These are phyloP conservation scores for Pteropus alecto DNA, from an alignment of 2,113 vertebrate genomes.

Conservation along the genomic window DNA sequence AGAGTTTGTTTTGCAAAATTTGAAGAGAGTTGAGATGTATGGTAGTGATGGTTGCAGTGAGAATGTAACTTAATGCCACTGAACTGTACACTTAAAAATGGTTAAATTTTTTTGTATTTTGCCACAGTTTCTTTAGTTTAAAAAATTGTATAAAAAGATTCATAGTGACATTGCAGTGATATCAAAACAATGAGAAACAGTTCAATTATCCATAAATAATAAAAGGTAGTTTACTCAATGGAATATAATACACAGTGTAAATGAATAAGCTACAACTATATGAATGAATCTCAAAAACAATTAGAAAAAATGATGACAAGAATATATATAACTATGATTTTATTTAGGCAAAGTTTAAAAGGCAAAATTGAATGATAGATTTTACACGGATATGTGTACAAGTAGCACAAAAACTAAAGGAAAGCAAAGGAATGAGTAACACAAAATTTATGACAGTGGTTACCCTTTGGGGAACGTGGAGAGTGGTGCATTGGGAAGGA, in stretches of 20 bases:
- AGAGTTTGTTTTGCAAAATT: slow-evolving; percentile 6
- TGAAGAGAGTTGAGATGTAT: neutral
- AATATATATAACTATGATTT: neutral
- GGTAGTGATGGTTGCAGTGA: neutral
- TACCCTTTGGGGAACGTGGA: neutral
- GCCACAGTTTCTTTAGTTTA: neutral
- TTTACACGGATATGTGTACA: neutral
- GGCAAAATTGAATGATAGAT: neutral
- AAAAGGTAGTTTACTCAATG: neutral
- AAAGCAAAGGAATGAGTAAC: neutral
- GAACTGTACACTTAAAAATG: neutral
- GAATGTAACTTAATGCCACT: neutral
- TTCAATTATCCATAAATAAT: neutral
- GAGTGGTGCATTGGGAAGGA: neutral
- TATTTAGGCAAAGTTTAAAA: slow-evolving; percentile 22
- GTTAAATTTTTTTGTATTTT: slow-evolving; percentile 11
- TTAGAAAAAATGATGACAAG: neutral
- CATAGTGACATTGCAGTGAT: neutral
- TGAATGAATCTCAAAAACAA: slow-evolving; percentile 13
- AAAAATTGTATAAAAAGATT: neutral
- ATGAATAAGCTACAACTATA: neutral
- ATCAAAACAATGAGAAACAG: neutral
- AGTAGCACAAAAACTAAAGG: neutral
- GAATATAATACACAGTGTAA: neutral
- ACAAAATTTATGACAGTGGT: neutral